phyloP scores from a whole-genome alignment of 2,888 invertebrate genomes.

The Mesorhabditis belari region DNA sequence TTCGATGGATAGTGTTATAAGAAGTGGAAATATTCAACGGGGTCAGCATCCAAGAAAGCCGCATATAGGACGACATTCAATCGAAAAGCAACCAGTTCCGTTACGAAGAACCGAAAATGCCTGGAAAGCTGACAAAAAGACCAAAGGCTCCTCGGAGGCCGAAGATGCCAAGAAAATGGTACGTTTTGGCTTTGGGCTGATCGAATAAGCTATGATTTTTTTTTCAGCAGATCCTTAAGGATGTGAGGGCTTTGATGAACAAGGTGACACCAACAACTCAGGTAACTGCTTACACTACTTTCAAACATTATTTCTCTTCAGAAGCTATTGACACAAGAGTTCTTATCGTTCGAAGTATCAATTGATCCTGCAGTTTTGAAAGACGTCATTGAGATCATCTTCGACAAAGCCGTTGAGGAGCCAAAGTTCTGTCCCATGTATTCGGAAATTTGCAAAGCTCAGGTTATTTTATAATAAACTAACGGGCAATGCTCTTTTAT shows the following conservation, averaged over 20 bases:
- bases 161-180: background rate
- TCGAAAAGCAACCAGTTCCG: constrained; percentile 14
- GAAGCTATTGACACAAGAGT: constrained; percentile 25
- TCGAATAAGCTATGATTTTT: background rate
- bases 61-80: constrained; percentile 11
- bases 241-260: constrained; percentile 40
- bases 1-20: too few relatives aligned
- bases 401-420: constrained; percentile 41
- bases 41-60: constrained; percentile 11
- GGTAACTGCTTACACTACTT: too few relatives aligned
- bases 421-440: constrained; percentile 37
- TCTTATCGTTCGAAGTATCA: constrained; percentile 26
- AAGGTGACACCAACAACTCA: constrained; percentile 42
- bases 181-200: too few relatives aligned
- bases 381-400: constrained; percentile 30
- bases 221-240: constrained; percentile 25
- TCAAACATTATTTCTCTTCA: too few relatives aligned
- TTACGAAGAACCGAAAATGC: constrained; percentile 29
- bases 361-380: background rate
- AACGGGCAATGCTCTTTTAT: background rate
- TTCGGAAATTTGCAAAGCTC: constrained; percentile 22
- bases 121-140: constrained; percentile 33
- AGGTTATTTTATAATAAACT: constrained; percentile 10
- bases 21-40: too few relatives aligned
- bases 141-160: background rate